Base-by-base conservation (phyloP, 2,888 invertebrate species). In the Archips crataeganus region DNA sequence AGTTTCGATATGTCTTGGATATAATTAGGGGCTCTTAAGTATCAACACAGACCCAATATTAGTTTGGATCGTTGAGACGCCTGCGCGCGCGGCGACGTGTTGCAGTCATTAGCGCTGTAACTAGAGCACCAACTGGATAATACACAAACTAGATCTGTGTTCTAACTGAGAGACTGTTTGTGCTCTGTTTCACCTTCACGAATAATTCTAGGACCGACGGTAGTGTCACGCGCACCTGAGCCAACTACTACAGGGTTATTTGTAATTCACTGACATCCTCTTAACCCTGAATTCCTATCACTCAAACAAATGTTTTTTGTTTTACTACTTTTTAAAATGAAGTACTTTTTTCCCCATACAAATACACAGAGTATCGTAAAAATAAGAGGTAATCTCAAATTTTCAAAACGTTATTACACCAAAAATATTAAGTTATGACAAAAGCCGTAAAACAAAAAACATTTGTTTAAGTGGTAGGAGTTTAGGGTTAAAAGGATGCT, bases 121-220 rank as follows among this genome's bases (percentile, higher is more conserved):
- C 83, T 91, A 75, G 91, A 86, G 84, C 91, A 84, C 79, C 82
- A 82, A 85, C 85, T 86, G 87, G 84, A 90, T 80, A 80, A 80
- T 77, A 78, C 78, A 83, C 82, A 82, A 82, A 82, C 85, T 80
- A 85, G 84, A 82, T 83, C 81, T 80, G 80, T 78, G 79, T 78
- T 76, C 78, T 79, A 79, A 72, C 75, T 68, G 75, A 80, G 84
- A 84, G 82, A 86, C 83, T 82, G 80, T 87, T 86, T 87, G 88
- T 90, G 92, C 90, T 92, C 92, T 92, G 92, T 89, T 92, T 91
- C 87, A 83, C 84, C 75, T 79, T 76, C 75, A 89, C 86, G 88
- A 88, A 86, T 82, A 81, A 70, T 67, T 76, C 64, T 69, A 64
- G 69, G 32, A 69, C 42, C 51, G n/a, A 63, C 59, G 13, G 62